Base-by-base conservation (phyloP, 2,888 invertebrate genomes). In the Watsonalla binaria region DNA sequence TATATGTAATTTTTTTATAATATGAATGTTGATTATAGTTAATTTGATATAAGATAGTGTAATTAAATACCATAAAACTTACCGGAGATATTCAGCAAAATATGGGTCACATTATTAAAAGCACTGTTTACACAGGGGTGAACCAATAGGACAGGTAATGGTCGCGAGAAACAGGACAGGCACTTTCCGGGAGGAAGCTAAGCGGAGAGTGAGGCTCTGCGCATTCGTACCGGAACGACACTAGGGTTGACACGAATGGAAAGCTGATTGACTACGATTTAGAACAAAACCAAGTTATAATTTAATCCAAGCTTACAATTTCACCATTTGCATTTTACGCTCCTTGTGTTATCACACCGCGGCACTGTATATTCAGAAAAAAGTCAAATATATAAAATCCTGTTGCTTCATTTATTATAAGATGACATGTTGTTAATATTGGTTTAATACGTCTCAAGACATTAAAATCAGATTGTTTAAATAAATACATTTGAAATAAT, bases 181-280 rank as follows among this genome's bases (percentile, higher is more conserved):
- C 63, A 72, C 72, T 67, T 67, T 65, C 73, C 63, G 70, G 66
- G 70, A 76, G 78, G 73, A 78, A 74, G 85, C 77, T 76, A 68
- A 72, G 62, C 65, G 69, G 73, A 78, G 79, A 88, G 78, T 86
- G 90, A 86, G 83, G 78, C 68, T 77, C 68, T 77, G 84, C 89
- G 89, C 86, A 86, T 68, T 78, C 72, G 74, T 72, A 65, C 58
- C 68, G 66, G 72, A 72, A 68, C 68, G 58, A 65, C 65, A 61
- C 34, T 78, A 89, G 88, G 88, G 89, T 62, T 88, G 76, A 51
- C 78, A 60, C 53, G 4, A 46, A 39, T 34, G 48, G 42, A 37
- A 50, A 15, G 13, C 4, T 39, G 33, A 53, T 24, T 46, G 34
- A 39, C 51, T 14, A 45, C 51, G 5, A 39, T 35, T 42, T 5